Evolutionary conservation across 2,113 vertebrate genomes (phyloP).

Genomic region (Thalassarche chlororhynchos): DNA sequence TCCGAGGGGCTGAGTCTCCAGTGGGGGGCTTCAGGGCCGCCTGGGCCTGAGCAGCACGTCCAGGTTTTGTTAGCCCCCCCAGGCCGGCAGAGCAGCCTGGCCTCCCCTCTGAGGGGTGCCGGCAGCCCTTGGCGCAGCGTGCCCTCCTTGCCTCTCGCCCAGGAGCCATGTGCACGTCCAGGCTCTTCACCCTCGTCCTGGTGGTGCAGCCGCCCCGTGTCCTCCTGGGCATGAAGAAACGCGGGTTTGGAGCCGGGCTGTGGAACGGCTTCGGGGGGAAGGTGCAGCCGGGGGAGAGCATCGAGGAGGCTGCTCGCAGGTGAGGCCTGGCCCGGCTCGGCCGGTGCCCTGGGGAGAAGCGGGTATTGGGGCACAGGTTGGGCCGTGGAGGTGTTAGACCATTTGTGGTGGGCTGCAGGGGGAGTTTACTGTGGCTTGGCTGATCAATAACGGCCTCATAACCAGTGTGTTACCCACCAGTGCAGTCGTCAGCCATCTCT

Average conservation of each 20-base stretch:
- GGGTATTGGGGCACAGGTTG: rapidly evolving
- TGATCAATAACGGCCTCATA: rapidly evolving
- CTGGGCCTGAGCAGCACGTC: too few relatives aligned
- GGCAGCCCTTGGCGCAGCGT: rapidly evolving
- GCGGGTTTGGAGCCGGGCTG: constrained; percentile 89
- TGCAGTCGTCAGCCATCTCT: rapidly evolving
- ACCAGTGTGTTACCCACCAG: rapidly evolving
- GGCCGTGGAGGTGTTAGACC: rapidly evolving
- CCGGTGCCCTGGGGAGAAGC: rapidly evolving
- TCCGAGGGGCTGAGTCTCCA: too few relatives aligned
- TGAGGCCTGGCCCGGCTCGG: constrained; percentile 22
- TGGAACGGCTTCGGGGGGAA: constrained; percentile 98
- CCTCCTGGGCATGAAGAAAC: constrained; percentile 95
- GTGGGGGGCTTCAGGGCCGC: neutral
- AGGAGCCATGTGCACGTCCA: constrained; percentile 76
- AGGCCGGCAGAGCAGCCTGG: neutral
- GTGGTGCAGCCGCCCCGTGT: constrained; percentile 85
- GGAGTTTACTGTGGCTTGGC: rapidly evolving
- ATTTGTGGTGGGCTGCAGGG: neutral
- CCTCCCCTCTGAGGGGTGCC: too few relatives aligned
- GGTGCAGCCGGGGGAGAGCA: constrained; percentile 87
- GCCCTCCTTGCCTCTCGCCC: neutral
- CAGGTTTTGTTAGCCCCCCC: too few relatives aligned
- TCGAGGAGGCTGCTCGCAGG: constrained; percentile 90
- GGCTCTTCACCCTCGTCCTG: constrained; percentile 89